A percentile compares a stretch with the other conserved stretches of the same genome.
Evolutionary conservation across 2,888 invertebrate species (phyloP).

Genomic region (Nasonovia ribisnigri): DNA sequence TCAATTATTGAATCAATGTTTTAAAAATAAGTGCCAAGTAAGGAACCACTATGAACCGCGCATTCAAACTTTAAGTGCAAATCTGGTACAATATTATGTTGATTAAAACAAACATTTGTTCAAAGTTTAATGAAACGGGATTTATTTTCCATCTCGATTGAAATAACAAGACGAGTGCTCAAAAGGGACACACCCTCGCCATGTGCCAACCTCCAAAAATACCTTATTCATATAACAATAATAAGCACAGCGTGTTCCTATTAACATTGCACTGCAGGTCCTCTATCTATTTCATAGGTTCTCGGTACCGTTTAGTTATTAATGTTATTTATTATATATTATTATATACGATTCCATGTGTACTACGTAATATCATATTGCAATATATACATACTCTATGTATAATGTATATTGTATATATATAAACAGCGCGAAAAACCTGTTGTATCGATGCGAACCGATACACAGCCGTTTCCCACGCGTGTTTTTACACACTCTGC

Average conservation of each 20-base stretch:
- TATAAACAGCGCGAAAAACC: not conserved
- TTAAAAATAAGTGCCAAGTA: no score
- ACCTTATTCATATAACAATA: not conserved
- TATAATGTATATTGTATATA: not conserved
- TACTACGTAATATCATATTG: not conserved
- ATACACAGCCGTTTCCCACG: conserved; percentile 12
- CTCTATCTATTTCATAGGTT: not conserved
- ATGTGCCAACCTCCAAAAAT: not conserved
- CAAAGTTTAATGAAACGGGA: not conserved
- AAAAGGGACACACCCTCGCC: not conserved
- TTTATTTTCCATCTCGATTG: not conserved
- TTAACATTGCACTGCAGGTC: no score
- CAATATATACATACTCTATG: not conserved
- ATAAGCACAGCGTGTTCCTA: not conserved
- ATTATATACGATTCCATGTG: not conserved
- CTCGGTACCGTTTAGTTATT: not conserved
- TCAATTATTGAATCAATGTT: no score
- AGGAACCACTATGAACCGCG: no score
- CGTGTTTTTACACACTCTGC: not conserved
- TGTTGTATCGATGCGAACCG: not conserved
- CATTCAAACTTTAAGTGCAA: not conserved
- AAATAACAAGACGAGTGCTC: not conserved
- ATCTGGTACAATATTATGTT: not conserved
- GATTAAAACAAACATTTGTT: not conserved
- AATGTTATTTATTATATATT: not conserved